Evolutionary conservation across 2,113 vertebrate genomes (phyloP).

Genomic region (Coturnix japonica): DNA sequence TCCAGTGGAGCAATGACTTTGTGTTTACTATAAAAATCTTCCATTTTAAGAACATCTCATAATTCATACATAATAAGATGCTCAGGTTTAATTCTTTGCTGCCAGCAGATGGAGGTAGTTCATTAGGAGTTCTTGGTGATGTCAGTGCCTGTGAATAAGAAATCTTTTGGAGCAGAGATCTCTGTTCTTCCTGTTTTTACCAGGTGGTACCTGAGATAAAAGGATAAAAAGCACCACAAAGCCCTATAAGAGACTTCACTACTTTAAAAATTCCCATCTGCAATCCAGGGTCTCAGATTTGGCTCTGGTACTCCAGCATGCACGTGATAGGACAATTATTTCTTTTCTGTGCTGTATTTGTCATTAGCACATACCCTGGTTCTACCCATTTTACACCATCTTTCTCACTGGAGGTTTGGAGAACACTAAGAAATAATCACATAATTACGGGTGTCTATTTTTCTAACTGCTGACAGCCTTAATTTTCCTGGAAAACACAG

Average conservation of each 20-base stretch:
- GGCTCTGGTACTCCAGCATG: neutral
- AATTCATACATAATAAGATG: neutral
- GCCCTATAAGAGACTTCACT: neutral
- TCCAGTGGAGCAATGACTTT: neutral
- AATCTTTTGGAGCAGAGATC: neutral
- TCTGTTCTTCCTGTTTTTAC: neutral
- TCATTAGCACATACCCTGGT: neutral
- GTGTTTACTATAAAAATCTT: neutral
- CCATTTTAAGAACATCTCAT: neutral
- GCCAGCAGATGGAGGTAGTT: conserved; percentile 21
- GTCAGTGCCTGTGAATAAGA: neutral
- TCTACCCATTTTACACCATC: neutral
- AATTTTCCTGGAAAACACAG: neutral
- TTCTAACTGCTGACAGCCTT: neutral
- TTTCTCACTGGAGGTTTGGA: neutral
- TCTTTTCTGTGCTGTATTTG: neutral
- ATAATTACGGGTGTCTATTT: neutral
- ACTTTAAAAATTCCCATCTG: neutral
- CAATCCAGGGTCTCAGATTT: neutral
- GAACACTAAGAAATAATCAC: neutral
- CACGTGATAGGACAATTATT: neutral
- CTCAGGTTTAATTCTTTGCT: neutral
- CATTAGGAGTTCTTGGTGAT: neutral
- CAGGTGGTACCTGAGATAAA: neutral
- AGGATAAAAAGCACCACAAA: neutral